Percentiles rank a stretch among this genome's conserved stretches.
phyloP scores from a whole-genome alignment of 2,113 vertebrate species.

The Spizaetus ornatus region DNA sequence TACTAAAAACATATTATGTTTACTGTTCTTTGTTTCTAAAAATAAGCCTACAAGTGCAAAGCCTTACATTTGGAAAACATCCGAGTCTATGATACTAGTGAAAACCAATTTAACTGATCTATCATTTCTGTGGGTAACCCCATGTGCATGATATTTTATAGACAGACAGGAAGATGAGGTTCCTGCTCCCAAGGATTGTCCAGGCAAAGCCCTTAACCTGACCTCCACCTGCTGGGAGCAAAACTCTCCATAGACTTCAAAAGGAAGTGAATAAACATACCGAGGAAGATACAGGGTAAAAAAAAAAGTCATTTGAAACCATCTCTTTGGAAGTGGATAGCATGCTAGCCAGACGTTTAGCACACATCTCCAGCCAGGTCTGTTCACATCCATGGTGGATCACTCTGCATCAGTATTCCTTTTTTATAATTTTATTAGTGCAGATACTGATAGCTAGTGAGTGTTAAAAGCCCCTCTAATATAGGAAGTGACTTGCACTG shows the following conservation, averaged over 20 bases:
- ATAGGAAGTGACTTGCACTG: background rate
- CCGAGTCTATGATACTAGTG: background rate
- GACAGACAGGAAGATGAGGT: background rate
- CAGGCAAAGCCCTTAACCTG: background rate
- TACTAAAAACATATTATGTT: background rate
- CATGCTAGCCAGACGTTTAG: background rate
- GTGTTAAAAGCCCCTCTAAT: background rate
- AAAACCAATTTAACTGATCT: background rate
- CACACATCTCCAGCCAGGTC: background rate
- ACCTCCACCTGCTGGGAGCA: background rate
- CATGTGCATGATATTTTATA: background rate
- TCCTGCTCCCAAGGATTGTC: background rate
- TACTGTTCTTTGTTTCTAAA: background rate
- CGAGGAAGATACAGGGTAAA: accelerated
- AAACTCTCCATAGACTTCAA: background rate
- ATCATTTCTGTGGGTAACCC: background rate
- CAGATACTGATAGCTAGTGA: background rate
- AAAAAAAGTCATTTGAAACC: background rate
- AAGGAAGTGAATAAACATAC: background rate
- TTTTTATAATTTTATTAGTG: background rate
- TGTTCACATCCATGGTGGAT: background rate
- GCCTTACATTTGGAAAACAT: background rate
- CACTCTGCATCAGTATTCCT: background rate
- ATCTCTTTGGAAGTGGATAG: background rate
- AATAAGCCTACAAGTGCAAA: background rate